Base-by-base conservation (phyloP, 2,797 vertebrate species). In the Lates japonicus region DNA sequence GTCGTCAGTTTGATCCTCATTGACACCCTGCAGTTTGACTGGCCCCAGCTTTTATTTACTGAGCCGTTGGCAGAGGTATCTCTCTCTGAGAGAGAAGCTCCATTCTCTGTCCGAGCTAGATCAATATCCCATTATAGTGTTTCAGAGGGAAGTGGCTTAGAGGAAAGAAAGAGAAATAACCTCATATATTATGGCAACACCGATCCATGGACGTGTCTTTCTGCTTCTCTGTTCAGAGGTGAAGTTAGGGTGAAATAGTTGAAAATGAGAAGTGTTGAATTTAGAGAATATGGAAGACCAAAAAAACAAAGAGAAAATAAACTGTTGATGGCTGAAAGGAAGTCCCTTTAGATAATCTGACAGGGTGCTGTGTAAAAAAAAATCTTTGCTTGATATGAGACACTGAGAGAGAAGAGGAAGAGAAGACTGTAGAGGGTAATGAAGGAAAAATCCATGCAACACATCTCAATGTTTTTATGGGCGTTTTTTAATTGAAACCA, bases 401-500 rank as follows among this genome's bases (percentile, higher is more conserved):
- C 66, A 82, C 35, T 70, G 68, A 81, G 69, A 76, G 68, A 76
- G 41, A 31, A 41, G 46, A 71, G n/a, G 39, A 74, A 68, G 70
- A 80, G 6, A 42, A 85, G 81, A 62, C 70, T 76, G 29, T 22
- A 67, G 48, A 82, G 65, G 76, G 76, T 39, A 54, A 92, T 88
- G 90, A 84, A 87, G 84, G 85, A 92, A 93, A 88, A 92, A 90
- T 89, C 71, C 90, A 94, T 92, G 90, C 90, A 92, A 92, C 88
- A 94, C 86, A 82, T 90, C 85, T 88, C 77, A 87, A 90, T 90
- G 89, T 90, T 92, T 93, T 92, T 84, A 89, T 91, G 89, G 83
- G 80, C 70, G 80, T 91, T 92, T 90, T 96, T 95, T 93, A 97
- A 98, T 97, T 97, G 95, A 97, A 97, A 96, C 95, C 97, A 97